Evolutionary conservation across 1,140 invertebrate species (phyloP), one percentile per base, ranked within the genome.

Genomic region (Caenorhabditis latens): DNA sequence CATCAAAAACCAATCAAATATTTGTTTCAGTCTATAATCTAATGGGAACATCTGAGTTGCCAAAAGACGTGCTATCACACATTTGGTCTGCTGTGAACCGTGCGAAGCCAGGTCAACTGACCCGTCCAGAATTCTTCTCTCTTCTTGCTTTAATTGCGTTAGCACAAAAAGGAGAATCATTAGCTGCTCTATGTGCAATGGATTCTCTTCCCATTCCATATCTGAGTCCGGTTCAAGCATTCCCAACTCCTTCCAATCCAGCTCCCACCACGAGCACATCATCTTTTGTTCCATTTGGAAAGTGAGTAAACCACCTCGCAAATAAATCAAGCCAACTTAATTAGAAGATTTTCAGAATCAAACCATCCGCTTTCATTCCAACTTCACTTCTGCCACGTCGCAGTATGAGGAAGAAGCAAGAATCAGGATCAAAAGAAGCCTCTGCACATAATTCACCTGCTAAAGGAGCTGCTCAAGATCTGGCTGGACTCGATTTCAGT

Each of bases 41-140:
- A 46, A 90, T 91, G 91, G 84, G 86, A 14, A 84, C 88, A 11
- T 88, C 88, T n/a, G 63, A 84, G 4, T 75, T 91, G 8, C 88
- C 91, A 40, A 65, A 84, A 57, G 75, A 82, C 11, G 86, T 88
- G 13, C 85, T 91, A 19, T 83, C 89, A 9, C 63, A 89, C 55
- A 91, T 91, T 24, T 91, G 91, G 91, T 86, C 85, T 14, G 84
- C 90, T n/a, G 90, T 92, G 5, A 92, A 89, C 55, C 48, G 89
- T 16, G 86, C 86, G 5, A 79, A 86, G 40, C 90, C 90, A 8
- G 91, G 89, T 19, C 90, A 91, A 83, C 84, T 91, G 9, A 91
- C 90, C 58, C 88, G 91, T 48, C 65, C 85, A 0, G 91, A 91
- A 71, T 91, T 91, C 85, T 91, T 87, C 67, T 90, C 91, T 21